Base-by-base conservation (phyloP, 1,140 invertebrate species). In the Cotesia glomerata region DNA sequence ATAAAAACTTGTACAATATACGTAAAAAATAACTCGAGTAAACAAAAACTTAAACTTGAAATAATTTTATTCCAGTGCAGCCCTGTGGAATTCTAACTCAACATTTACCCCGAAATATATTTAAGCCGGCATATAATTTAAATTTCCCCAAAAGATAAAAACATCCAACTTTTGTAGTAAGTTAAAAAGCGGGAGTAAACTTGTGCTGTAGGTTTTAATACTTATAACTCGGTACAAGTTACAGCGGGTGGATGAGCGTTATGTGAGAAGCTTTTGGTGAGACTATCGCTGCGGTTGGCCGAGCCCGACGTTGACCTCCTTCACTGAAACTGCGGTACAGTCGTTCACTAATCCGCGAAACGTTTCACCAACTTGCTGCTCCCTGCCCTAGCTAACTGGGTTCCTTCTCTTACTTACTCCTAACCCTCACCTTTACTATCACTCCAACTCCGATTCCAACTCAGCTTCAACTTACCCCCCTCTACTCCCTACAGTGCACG, bases 301-400 rank as follows among this genome's bases (percentile, higher is more conserved):
- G 61, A 65, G 59, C 61, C 45, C 14, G 35, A 45, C 61, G 69
- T 56, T 71, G 69, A 71, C 69, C 69, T 65, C 49, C 11, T 54
- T 18, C 45, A 71, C 69, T 71, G 69, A 11, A 32, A 66, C 70
- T 72, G 70, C 70, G 51, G 52, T 51, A 66, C 36, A 72, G 63
- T 72, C 52, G 63, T 67, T 75, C 74, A 71, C 74, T 75, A 75
- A 75, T 75, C 72, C 74, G 74, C 72, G 74, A 76, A 76, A 76
- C 67, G 73, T 72, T 76, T 72, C 75, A 68, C 70, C 34, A 74
- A 74, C 72, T 74, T 74, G 59, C 58, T 34, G 51, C 71, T 63
- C 49, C 58, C 26, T 26, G 26, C 26, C 2, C 26, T 26, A 26
- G 26, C 26, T 26, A 26, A 36, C 8, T 39, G 45, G 18, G 36